Percentiles rank a stretch among this genome's conserved stretches.
phyloP scores from a whole-genome alignment of 1,140 invertebrate genomes.

The Mizuhopecten yessoensis region DNA sequence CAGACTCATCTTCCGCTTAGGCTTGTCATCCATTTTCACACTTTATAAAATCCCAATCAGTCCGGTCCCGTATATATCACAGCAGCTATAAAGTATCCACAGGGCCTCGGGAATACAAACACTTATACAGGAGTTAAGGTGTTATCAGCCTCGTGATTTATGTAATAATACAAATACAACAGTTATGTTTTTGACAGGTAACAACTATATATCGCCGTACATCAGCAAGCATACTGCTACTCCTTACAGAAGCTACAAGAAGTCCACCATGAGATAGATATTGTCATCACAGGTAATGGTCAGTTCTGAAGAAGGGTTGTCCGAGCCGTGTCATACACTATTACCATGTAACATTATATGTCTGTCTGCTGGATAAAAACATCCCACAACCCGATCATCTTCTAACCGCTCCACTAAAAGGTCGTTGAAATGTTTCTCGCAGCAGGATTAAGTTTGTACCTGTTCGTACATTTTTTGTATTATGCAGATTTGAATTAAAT shows the following conservation, averaged over 20 bases:
- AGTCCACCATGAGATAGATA: not conserved
- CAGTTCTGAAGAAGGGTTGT: not conserved
- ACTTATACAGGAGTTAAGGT: not conserved
- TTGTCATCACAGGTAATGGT: not conserved
- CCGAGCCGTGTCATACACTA: not conserved
- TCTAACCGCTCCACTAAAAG: not conserved
- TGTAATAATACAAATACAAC: not conserved
- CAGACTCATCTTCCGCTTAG: not conserved
- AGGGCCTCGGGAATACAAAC: not conserved
- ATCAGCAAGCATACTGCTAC: not conserved
- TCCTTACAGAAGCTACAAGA: not conserved
- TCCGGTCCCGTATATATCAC: no score
- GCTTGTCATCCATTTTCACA: not conserved
- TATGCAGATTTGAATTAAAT: not conserved
- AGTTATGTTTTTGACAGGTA: slow-evolving; percentile 20
- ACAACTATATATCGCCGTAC: not conserved
- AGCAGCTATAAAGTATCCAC: not conserved
- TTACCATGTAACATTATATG: not conserved
- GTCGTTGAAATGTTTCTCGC: not conserved
- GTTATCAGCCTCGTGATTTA: not conserved
- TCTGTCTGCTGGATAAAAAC: not conserved
- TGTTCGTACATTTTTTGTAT: not conserved
- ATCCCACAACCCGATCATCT: not conserved
- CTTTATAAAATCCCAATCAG: not conserved
- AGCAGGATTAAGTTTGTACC: slow-evolving; percentile 8